Conservation (phyloP, 2,888 invertebrate species). For the Eugnorisma glareosa region DNA sequence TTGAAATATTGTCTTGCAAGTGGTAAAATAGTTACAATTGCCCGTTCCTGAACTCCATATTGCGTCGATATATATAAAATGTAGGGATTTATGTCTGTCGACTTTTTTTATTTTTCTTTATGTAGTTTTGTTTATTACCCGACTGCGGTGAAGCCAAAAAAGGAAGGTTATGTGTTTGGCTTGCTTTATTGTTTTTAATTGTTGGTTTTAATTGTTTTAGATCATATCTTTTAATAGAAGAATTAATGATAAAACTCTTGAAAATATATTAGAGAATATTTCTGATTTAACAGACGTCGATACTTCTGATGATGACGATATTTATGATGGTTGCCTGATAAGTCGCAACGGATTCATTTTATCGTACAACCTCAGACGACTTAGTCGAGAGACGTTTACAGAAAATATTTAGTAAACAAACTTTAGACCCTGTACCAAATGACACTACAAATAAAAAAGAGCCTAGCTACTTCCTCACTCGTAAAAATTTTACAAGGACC, state of each 20-base stretch:
- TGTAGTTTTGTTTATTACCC: conserved; percentile 9
- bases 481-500: conserved; percentile 27
- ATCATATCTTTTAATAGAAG: neutral
- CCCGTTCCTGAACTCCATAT: conserved; percentile 24
- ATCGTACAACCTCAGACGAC: conserved; percentile 21
- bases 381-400: conserved; percentile 34
- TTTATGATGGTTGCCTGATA: conserved; percentile 18
- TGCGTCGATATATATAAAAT: conserved; percentile 7
- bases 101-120: no score
- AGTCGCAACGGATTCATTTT: conserved; percentile 33
- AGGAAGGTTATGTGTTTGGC: neutral
- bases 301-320: conserved; percentile 6
- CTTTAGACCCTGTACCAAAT: conserved; percentile 21
- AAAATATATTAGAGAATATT: conserved; percentile 13
- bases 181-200: neutral
- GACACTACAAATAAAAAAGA: conserved; percentile 17
- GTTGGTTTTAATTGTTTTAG: neutral
- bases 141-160: neutral
- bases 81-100: conserved; percentile 1
- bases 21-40: conserved; percentile 22
- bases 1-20: conserved; percentile 32
- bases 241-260: neutral
- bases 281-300: conserved; percentile 8
- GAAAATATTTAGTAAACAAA: conserved; percentile 39
- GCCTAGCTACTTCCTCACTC: conserved; percentile 21